Evolutionary conservation across 2,113 vertebrate genomes (phyloP).

Genomic region (Lycaon pictus): DNA sequence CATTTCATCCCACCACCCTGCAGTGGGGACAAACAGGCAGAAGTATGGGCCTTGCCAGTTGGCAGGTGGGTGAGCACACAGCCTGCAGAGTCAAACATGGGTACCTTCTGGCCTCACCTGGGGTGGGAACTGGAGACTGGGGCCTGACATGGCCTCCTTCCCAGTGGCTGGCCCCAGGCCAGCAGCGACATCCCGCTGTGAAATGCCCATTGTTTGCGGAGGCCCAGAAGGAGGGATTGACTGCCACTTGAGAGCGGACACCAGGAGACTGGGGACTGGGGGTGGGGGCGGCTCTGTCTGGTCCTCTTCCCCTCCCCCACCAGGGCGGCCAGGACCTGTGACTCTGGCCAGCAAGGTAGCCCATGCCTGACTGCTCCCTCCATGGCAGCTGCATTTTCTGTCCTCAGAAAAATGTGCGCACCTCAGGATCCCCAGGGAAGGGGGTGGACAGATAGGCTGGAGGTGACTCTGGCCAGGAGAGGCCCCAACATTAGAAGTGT

Average conservation of each 20-base stretch:
- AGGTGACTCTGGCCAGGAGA: neutral
- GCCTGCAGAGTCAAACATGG: neutral
- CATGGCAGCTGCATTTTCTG: neutral
- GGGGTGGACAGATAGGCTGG: too few species aligned
- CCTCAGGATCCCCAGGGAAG: neutral
- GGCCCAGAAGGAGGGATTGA: neutral
- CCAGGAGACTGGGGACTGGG: neutral
- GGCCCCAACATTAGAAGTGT: neutral
- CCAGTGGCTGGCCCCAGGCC: neutral
- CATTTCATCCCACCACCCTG: neutral
- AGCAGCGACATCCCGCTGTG: neutral
- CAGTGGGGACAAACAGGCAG: neutral
- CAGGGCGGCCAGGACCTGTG: neutral
- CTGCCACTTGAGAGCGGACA: neutral
- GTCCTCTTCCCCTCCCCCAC: neutral
- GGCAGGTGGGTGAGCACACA: neutral
- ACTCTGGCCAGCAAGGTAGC: neutral
- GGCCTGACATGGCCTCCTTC: neutral
- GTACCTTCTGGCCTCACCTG: neutral
- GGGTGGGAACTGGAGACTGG: neutral
- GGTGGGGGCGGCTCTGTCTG: neutral
- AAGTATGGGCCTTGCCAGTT: neutral
- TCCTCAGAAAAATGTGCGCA: too few species aligned
- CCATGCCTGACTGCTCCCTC: neutral
- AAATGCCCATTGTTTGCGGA: conserved; percentile 6